A percentile compares a stretch with the other conserved stretches of the same genome.
These are phyloP conservation scores for Pardosa pseudoannulata DNA, from an alignment of 2,888 invertebrate species.

Conservation along the genomic window DNA sequence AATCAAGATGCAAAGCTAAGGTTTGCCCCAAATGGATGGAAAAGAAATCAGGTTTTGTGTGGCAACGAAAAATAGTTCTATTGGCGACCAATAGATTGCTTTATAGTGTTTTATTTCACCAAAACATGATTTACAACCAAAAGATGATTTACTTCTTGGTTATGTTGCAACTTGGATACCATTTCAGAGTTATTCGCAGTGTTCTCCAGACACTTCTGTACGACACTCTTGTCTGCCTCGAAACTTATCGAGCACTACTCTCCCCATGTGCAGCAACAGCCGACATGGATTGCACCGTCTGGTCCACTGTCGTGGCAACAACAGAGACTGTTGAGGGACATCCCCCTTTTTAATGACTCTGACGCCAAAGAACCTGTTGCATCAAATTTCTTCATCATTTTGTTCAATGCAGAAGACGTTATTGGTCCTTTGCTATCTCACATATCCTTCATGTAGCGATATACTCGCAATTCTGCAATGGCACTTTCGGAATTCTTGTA, in stretches of 20 bases:
- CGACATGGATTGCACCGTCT: conserved; percentile 18
- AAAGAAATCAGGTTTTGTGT: too few species aligned
- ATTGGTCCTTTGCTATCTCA: not conserved
- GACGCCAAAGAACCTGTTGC: conserved; percentile 28
- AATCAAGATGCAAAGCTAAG: not conserved
- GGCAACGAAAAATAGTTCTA: too few species aligned
- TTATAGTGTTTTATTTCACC: too few species aligned
- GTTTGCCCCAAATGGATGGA: not conserved
- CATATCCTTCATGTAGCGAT: too few species aligned
- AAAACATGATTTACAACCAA: too few species aligned
- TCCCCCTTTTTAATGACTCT: not conserved
- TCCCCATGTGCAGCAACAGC: conserved; percentile 22
- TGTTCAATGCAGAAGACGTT: not conserved
- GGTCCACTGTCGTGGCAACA: conserved; percentile 32
- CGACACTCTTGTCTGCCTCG: not conserved
- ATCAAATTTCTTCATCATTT: conserved; percentile 11
- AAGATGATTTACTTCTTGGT: too few species aligned
- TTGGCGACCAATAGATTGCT: too few species aligned
- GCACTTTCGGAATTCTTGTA: too few species aligned
- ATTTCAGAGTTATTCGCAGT: not conserved
- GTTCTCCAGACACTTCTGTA: conserved; percentile 8
- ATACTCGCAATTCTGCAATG: too few species aligned
- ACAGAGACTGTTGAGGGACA: conserved; percentile 9
- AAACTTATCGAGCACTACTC: conserved; percentile 25
- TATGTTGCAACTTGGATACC: too few species aligned